Evolutionary conservation across 2,113 vertebrate species (phyloP), one percentile per base, ranked within the genome.

Genomic region (Albula glossodonta): DNA sequence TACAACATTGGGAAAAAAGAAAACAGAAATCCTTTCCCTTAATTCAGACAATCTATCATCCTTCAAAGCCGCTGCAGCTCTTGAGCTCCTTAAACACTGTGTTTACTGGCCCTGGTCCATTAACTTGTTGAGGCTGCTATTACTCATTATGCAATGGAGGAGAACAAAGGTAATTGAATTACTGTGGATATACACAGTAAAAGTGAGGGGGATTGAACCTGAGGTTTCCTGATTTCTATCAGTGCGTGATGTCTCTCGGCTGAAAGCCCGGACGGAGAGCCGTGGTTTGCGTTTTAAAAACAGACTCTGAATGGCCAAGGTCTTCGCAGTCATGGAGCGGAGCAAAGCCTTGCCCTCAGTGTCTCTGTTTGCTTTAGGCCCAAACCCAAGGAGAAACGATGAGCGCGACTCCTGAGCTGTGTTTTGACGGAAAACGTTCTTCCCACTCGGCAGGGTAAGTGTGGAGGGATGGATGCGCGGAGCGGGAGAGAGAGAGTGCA

Each of bases 121-220:
- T 92, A 90, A 85, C 85, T 91, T 85, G 87, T 89, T 89, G 85
- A 90, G 81, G 84, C 92, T 90, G 91, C 91, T 92, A 89, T 92
- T 93, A 91, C 92, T 94, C 87, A 92, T 87, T 90, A 90, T 86
- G 90, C 89, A 88, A 91, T 92, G 91, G 90, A 90, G 86, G 86
- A 89, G 89, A 93, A 88, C 87, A 90, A 88, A 91, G 84, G 90
- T 92, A 93, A 94, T 91, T 93, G 86, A 95, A 93, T 94, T 93
- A 93, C 86, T 88, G 84, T 92, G 88, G 86, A 88, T 86, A 90
- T 89, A 92, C 92, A 89, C 90, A 93, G 88, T 86, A 90, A 89
- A 92, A 91, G 66, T 60, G 13, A 89, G 89, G 87, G 82, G 87
- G 90, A 91, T 88, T 91, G 88, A 92, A 90, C 86, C 89, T 89